phyloP scores from a whole-genome alignment of 2,888 invertebrate genomes.

The Drosophila cognata region DNA sequence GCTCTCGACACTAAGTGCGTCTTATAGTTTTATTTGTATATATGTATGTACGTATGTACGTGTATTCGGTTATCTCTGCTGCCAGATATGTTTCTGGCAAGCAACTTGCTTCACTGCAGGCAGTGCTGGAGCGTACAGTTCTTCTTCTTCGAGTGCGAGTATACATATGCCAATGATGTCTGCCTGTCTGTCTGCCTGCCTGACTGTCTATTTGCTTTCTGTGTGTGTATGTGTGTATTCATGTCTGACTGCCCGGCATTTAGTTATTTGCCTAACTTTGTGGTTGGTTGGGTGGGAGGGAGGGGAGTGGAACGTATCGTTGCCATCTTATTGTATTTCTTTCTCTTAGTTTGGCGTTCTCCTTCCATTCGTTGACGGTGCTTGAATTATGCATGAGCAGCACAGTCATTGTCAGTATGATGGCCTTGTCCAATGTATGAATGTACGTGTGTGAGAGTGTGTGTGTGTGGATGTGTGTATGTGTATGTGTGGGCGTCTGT shows the following conservation, averaged over 20 bases:
- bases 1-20: too few relatives aligned
- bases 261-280: constrained; percentile 62
- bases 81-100: constrained; percentile 34
- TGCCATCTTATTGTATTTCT: constrained; percentile 49
- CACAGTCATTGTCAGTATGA: constrained; percentile 65
- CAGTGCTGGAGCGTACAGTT: constrained; percentile 30
- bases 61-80: constrained; percentile 41
- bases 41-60: neutral
- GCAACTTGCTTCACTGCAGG: constrained; percentile 23
- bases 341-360: constrained; percentile 22
- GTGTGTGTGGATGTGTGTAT: neutral
- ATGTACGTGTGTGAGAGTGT: constrained; percentile 10
- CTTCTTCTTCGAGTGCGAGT: constrained; percentile 2
- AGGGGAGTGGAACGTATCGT: neutral
- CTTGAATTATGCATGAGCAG: constrained; percentile 72
- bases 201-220: constrained; percentile 8
- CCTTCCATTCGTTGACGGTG: constrained; percentile 20
- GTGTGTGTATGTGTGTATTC: neutral
- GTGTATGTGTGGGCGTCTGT: neutral
- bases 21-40: constrained; percentile 12
- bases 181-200: constrained; percentile 22
- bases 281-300: constrained; percentile 8
- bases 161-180: constrained; percentile 58
- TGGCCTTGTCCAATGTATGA: constrained; percentile 59
- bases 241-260: constrained; percentile 34